Base-by-base conservation (phyloP, 2,888 invertebrate genomes). In the Bombylius major region DNA sequence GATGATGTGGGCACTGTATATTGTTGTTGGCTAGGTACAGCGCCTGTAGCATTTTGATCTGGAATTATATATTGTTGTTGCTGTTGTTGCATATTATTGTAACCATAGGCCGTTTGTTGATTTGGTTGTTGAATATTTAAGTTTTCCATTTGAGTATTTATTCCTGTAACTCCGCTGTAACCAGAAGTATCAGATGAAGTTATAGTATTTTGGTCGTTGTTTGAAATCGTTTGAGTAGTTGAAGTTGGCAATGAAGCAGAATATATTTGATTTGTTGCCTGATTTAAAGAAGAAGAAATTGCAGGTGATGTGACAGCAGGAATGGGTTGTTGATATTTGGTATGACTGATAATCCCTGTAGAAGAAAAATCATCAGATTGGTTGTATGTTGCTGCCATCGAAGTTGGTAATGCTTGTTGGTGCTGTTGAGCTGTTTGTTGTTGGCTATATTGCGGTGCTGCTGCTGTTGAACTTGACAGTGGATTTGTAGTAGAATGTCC, bases 371-470 rank as follows among this genome's bases (percentile, higher is more conserved):
- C 39, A 11, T 8, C 4, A 23, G 23, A 23, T 56, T 56, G 53
- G 48, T 32, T 58, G 54, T 54, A 57, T 58, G 58, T 58, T 49
- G 62, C 51, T 54, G 62, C 51, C 49, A 62, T 58, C 54, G 59
- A 8, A 11, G 36, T 42, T 42, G 33, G 14, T 52, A 42, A 14
- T n/a, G 47, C 13, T 9, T 44, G n/a, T 45, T 36, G 54, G 33
- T 50, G 46, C 31, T 49, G 53, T 33, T 54, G 54, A 42, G 39
- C 31, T 23, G 3, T 23, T 23, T 23, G 23, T 23, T 23, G 23
- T 23, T 23, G 23, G 23, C 23, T 23, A 23, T 23, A 23, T 23
- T 23, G 23, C 23, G 23, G 23, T 23, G 23, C 3, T 23, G 23
- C 3, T 23, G 23, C 23, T 23, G 23, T 23, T 23, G 23, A 23